Base-by-base conservation (phyloP, 2,888 invertebrate species). In the Volucella zonaria region DNA sequence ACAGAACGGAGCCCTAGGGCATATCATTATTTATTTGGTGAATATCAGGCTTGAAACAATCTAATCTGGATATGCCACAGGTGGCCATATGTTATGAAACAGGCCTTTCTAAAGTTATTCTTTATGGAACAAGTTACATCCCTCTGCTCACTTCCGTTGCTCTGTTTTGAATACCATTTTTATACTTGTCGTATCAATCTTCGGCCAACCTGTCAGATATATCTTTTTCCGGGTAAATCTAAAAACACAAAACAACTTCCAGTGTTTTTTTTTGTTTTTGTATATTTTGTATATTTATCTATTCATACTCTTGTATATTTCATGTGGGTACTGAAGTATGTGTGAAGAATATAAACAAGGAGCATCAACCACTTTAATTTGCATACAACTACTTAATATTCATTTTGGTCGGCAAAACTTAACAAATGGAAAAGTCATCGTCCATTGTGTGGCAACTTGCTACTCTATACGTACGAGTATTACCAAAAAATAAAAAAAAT, bases 351-450 rank as follows among this genome's bases (percentile, higher is more conserved):
- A 64, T 76, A 49, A 76, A 76, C 58, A 70, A 81, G 76, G 47
- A 76, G 70, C 59, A 70, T 76, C 70, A 52, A 42, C 70, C 64
- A 59, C 51, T 54, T 45, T 47, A 66, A 81, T 81, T 81, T 76
- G 81, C 81, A 81, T 81, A 81, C 71, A 52, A 58, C 70, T 64
- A 15, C 73, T 76, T 76, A 52, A 76, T 74, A 74, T 74, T 74
- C 74, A 73, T 49, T 74, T 47, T 56, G 23, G 47, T 54, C 49
- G 40, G 47, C 56, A 51, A 70, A 67, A 58, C 11, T 11, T 31
- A 49, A 79, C 66, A 18, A 79, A 52, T 31, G 45, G 40, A 68
- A 71, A 62, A 56, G 56, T 45, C 18, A 58, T 3, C 58, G 43
- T 43, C 38, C 45, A 45, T 47, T 71, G 64, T 58, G 76, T 59